Conservation (phyloP, 2,797 vertebrate species). For the Aeoliscus strigatus region DNA sequence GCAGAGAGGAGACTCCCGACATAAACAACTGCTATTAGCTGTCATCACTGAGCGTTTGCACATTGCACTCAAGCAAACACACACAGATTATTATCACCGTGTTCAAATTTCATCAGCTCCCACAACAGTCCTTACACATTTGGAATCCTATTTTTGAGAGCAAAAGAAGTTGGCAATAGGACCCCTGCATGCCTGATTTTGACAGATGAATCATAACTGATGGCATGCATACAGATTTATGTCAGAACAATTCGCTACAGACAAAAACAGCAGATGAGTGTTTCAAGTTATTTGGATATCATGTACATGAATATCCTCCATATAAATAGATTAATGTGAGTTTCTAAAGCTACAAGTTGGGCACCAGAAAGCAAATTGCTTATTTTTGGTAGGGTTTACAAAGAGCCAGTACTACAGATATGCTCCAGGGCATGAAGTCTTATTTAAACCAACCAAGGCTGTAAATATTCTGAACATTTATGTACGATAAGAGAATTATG, state of each 20-base stretch:
- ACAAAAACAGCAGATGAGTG: slow-evolving; percentile 2
- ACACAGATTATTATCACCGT: slow-evolving; percentile 3
- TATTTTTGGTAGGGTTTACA: slow-evolving; percentile 2
- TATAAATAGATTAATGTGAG: slow-evolving; percentile 3
- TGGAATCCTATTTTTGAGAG: background rate
- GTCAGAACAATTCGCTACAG: slow-evolving; percentile 11
- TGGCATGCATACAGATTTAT: slow-evolving; percentile 5
- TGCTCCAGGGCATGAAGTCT: slow-evolving; percentile 12
- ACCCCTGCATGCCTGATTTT: background rate
- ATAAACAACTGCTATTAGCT: slow-evolving; percentile 12
- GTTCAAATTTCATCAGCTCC: background rate
- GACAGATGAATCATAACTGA: slow-evolving; percentile 1
- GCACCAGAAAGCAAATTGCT: background rate
- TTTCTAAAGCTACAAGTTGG: slow-evolving; percentile 5
- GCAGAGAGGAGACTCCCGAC: no score
- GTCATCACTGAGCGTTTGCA: background rate
- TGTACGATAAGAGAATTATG: slow-evolving; percentile 10
- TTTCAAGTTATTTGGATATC: slow-evolving; percentile 10
- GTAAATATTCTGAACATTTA: slow-evolving; percentile 24
- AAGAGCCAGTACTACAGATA: slow-evolving; percentile 5
- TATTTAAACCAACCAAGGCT: slow-evolving; percentile 17
- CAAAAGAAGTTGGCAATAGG: background rate
- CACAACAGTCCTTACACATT: background rate
- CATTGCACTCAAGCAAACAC: background rate
- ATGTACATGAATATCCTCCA: background rate